Evolutionary conservation across 1,140 invertebrate genomes (phyloP).

Genomic region (Apolygus lucorum): DNA sequence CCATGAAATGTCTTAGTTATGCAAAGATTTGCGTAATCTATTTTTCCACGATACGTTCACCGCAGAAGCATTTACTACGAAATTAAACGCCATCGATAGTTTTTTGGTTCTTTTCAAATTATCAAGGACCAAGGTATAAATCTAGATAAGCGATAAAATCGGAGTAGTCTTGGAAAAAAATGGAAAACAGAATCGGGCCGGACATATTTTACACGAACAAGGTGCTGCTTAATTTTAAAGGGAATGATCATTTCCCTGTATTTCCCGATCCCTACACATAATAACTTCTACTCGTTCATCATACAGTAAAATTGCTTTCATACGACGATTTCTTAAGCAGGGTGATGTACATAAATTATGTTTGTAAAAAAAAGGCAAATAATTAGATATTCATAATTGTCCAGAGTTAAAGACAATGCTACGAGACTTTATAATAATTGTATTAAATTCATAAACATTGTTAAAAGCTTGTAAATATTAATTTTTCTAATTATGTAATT

Average conservation of each 20-base stretch:
- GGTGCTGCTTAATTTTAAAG: constrained; percentile 15
- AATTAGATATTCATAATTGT: constrained; percentile 21
- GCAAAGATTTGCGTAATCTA: too few species aligned
- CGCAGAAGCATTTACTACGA: too few species aligned
- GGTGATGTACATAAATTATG: constrained; percentile 21
- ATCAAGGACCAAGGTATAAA: too few species aligned
- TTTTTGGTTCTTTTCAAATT: too few species aligned
- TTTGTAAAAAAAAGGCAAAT: constrained; percentile 17
- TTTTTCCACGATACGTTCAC: too few species aligned
- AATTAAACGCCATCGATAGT: too few species aligned
- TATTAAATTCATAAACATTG: constrained; percentile 29
- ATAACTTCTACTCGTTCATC: too few species aligned
- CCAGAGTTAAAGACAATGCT: constrained; percentile 26
- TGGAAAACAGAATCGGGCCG: background rate
- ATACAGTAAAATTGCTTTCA: too few species aligned
- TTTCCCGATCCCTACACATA: too few species aligned
- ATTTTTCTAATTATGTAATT: constrained; percentile 32
- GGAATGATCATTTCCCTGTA: constrained; percentile 5
- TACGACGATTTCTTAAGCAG: constrained; percentile 24
- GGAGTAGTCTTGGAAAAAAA: too few species aligned
- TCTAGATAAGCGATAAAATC: too few species aligned
- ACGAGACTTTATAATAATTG: constrained; percentile 29
- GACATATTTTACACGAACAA: background rate
- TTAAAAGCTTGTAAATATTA: constrained; percentile 33
- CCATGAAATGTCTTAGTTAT: too few species aligned